These are phyloP conservation scores for Chamaedrilus cognettii DNA, from an alignment of 2,888 invertebrate genomes.

Conservation along the genomic window DNA sequence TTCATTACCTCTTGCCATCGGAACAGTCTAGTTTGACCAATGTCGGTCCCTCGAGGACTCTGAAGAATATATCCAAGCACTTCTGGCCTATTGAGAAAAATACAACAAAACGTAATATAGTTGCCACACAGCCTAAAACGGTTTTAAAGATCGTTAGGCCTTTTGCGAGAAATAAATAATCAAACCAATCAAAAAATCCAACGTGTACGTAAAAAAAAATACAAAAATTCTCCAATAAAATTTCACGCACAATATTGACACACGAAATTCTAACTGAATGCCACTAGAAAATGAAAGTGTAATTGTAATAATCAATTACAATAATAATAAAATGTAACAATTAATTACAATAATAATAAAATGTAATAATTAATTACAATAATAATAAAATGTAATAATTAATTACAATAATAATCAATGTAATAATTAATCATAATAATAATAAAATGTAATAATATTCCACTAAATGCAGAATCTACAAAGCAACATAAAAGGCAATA, in stretches of 20 bases:
- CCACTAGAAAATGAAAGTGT: not conserved
- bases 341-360: not conserved
- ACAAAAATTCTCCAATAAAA: no score
- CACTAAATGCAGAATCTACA: not conserved
- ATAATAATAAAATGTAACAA: not conserved
- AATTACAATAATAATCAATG: not conserved
- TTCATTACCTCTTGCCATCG: no score
- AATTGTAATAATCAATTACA: conserved; percentile 1
- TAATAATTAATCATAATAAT: not conserved
- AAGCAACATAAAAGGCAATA: no score
- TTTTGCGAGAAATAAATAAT: not conserved
- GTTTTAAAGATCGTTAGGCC: no score
- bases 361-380: not conserved
- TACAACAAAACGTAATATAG: no score
- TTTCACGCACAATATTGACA: no score
- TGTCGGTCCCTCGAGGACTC: conserved; percentile 47
- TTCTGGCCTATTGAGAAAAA: conserved; percentile 54
- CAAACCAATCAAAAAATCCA: not conserved
- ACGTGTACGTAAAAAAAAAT: not conserved
- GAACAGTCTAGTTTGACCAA: not conserved
- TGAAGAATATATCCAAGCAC: conserved; percentile 57
- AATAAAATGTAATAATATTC: not conserved
- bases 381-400: not conserved
- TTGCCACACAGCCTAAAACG: no score
- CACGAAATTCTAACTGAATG: no score